Evolutionary conservation across 2,797 vertebrate species (phyloP), one percentile per base, ranked within the genome.

Genomic region (Poecilia gillii): DNA sequence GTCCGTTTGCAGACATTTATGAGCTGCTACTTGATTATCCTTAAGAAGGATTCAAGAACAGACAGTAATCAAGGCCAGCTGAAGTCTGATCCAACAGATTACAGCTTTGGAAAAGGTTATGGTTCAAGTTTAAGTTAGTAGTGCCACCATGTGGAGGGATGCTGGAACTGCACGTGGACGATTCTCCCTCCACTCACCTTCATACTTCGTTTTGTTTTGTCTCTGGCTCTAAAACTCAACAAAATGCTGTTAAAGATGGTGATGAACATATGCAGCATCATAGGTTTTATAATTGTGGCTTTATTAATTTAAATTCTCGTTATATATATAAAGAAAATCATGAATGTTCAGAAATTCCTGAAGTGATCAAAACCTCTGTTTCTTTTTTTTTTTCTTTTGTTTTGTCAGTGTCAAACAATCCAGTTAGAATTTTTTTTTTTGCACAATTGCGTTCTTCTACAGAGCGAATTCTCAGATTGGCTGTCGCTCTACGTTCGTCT

Each of bases 121-220:
- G 46, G 45, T 28, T 83, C 18, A n/a, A 49, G n/a, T 41, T 41
- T 31, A 43, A 81, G 77, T 41, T n/a, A 76, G 57, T 81, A 78
- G 80, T 72, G 86, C 94, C 94, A 87, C 82, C 93, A 11, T 86
- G 91, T 95, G 93, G 90, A 75, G 57, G 72, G 13, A 31, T 55
- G 43, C 6, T 75, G 73, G 6, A 39, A 85, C 73, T 90, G 81
- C 84, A 75, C 39, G 74, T 83, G 57, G 43, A 12, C 25, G 45
- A 13, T 46, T 28, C n/a, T 0, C 25, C 3, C 25, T 16, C 25
- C 0, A 0, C 14, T 45, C 11, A 70, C 13, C 20, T 41, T 70
- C 8, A 1, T 11, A 0, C 20, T 41, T 23, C 0, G 13, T 33
- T 41, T 23, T 9, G 18, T 25, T 41, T 25, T 9, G 2, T 25